Evolutionary conservation across 2,888 invertebrate species (phyloP).

Genomic region (Trichacis sp.): DNA sequence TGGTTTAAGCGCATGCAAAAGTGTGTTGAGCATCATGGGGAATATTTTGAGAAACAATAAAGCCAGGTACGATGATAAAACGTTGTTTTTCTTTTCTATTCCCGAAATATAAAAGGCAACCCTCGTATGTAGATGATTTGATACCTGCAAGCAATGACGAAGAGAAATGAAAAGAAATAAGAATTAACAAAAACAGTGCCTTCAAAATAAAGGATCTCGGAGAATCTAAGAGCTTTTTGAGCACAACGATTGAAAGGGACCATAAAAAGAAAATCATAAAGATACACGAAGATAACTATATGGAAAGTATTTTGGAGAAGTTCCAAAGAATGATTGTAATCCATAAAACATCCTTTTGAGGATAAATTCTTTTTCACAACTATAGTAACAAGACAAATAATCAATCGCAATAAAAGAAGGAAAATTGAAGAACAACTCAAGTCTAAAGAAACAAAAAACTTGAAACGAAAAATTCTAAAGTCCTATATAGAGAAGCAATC

Average conservation of each 20-base stretch:
- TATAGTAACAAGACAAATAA: conserved; percentile 33
- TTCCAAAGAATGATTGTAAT: too few species aligned
- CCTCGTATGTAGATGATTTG: conserved; percentile 20
- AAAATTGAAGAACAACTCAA: too few species aligned
- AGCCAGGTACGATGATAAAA: too few species aligned
- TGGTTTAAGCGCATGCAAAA: too few species aligned
- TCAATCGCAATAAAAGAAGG: conserved; percentile 13
- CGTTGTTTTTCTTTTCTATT: too few species aligned
- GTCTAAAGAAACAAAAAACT: background rate
- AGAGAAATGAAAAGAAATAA: too few species aligned
- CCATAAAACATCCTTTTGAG: too few species aligned
- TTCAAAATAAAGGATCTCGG: conserved; percentile 46
- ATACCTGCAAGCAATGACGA: conserved; percentile 36
- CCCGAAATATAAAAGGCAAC: too few species aligned
- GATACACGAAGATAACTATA: conserved; percentile 22
- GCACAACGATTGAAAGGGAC: too few species aligned
- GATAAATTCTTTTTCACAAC: too few species aligned
- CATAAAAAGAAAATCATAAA: conserved; percentile 11
- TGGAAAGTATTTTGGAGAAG: conserved; percentile 19
- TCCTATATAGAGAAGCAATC: conserved; percentile 43
- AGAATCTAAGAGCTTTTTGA: conserved; percentile 39
- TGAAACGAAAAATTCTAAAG: conserved; percentile 11
- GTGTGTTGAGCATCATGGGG: too few species aligned
- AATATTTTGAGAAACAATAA: too few species aligned
- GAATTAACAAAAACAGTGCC: conserved; percentile 29